Base-by-base conservation (phyloP, 2,797 vertebrate genomes). In the Parauchenoglanis ngamensis region DNA sequence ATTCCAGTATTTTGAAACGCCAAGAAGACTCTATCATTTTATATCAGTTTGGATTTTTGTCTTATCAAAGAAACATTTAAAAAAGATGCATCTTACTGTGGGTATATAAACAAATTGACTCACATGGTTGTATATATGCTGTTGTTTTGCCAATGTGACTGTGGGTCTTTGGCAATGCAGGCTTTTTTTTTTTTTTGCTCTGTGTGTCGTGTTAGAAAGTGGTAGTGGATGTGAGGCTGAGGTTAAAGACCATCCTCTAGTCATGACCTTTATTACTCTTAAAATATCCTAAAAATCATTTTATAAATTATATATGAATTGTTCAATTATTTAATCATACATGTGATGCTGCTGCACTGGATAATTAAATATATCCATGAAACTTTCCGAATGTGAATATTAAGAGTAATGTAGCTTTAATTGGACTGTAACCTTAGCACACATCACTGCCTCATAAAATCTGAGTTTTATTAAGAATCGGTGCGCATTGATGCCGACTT, bases 351-450 rank as follows among this genome's bases (percentile, higher is more conserved):
- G 92, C 87, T 91, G 89, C 90, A 91, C 88, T 88, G 92, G 88
- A 91, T 90, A 92, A 92, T 89, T 90, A 10, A 83, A 83, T 25
- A 54, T n/a, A 68, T 28, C 46, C 46, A 67, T 83, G 80, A 83
- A 83, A 83, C 79, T 67, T 82, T 46, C 25, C 4, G 13, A 65
- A 65, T 65, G 81, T 54, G 89, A 92, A 91, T 92, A 91, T 94
- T 92, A 91, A 88, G 88, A 86, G 91, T 93, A 93, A 92, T 94
- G 92, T 92, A 93, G 85, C 91, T 92, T 94, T 93, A 93, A 94
- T 94, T 92, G 92, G 91, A 86, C 89, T 89, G 90, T 91, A 92
- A 93, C 93, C 90, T 93, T 91, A 91, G 85, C 90, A 86, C 90
- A 87, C 93, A 91, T 91, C 90, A 92, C 90, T 88, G 77, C 86